Base-by-base conservation (phyloP, 2,797 vertebrate species). In the Ctenopoma multispine region DNA sequence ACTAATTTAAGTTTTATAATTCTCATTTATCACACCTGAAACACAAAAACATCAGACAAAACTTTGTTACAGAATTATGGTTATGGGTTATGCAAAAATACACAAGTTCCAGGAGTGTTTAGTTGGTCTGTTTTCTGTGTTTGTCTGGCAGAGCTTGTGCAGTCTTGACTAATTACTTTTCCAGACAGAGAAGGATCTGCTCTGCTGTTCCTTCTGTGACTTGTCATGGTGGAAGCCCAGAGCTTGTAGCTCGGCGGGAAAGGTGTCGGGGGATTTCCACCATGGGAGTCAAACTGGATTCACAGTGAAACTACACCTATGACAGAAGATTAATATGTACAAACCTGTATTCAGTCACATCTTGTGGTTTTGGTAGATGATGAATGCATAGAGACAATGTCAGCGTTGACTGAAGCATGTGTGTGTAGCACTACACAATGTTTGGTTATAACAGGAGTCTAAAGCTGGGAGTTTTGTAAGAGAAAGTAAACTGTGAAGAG, bases 241-340 rank as follows among this genome's bases (percentile, higher is more conserved):
- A 73, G 74, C 56, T 66, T 20, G 31, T 51, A 46, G 47, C 43
- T 67, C 15, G 41, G 70, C 31, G 24, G 63, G 54, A 51, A 56
- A 27, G 20, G 20, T 69, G 71, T 58, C 18, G 1, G 38, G 77
- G 84, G 86, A 82, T 86, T 92, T 90, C 81, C 87, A 75, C 17
- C 13, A 12, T 18, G 5, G 9, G 40, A 76, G 66, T 53, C 44
- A 77, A 70, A 67, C 63, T 34, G 20, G 58, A 49, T 59, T 60
- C 41, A 29, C 60, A 49, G 34, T 77, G 44, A 43, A 68, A 64
- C 36, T 65, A 11, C 20, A 63, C 47, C n/a, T 50, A 75, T 51
- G 75, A 62, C 66, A 66, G 41, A 47, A 29, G 67, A 75, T 23
- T 23, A 73, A 71, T 73, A 29, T 59, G 61, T 61, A 61, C 41